Evolutionary conservation across 2,113 vertebrate species (phyloP).

Genomic region (Cinclus mexicanus): DNA sequence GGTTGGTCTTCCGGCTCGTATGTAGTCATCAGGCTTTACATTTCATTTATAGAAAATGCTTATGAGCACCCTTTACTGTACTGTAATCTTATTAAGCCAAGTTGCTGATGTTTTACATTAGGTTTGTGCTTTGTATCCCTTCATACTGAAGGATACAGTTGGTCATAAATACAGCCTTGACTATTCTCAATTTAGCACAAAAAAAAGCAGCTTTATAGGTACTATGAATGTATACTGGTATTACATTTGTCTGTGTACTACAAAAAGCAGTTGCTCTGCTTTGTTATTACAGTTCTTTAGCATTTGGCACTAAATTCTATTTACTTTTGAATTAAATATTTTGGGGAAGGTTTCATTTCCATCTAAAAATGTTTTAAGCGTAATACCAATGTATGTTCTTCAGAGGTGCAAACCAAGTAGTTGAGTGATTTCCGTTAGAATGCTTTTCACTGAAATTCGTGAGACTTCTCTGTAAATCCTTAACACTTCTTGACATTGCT

Average conservation of each 20-base stretch:
- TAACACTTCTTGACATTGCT: conserved; percentile 51
- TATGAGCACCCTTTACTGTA: conserved; percentile 68
- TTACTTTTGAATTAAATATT: neutral
- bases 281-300: neutral
- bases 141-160: neutral
- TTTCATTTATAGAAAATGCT: conserved; percentile 79
- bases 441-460: neutral
- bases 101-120: neutral
- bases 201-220: neutral
- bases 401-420: neutral
- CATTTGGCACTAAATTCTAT: neutral
- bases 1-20: conserved; percentile 44
- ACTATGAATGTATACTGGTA: neutral
- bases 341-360: neutral
- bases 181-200: neutral
- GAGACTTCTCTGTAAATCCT: conserved; percentile 6
- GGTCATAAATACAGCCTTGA: neutral
- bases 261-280: neutral
- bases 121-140: conserved; percentile 1
- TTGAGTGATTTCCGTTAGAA: neutral
- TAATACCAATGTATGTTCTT: neutral
- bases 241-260: neutral
- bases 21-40: conserved; percentile 75
- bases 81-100: conserved; percentile 70
- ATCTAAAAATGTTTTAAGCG: neutral